These are phyloP conservation scores for Eupithecia tripunctaria DNA, from an alignment of 2,888 invertebrate genomes.

Conservation along the genomic window DNA sequence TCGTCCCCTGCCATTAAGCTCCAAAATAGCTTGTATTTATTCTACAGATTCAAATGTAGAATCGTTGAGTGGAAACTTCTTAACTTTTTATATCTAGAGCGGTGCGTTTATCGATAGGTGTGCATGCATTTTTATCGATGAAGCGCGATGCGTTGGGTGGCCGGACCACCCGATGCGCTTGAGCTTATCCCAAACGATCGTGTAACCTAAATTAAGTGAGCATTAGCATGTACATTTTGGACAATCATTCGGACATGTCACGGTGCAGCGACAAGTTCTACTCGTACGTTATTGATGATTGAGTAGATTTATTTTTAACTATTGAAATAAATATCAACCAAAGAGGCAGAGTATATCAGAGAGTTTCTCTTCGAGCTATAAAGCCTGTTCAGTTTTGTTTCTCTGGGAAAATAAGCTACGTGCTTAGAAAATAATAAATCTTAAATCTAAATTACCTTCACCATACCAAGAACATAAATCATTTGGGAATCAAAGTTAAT, in stretches of 20 bases:
- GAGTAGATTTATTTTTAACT: slow-evolving; percentile 19
- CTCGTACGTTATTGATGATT: slow-evolving; percentile 6
- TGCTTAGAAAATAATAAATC: background rate
- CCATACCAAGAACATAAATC: background rate
- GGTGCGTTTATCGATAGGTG: slow-evolving; percentile 62
- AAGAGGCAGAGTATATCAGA: background rate
- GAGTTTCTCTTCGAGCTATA: background rate
- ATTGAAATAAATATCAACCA: background rate
- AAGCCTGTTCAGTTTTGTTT: background rate
- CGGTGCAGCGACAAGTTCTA: slow-evolving; percentile 43
- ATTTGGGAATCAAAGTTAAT: background rate
- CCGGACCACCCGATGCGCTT: slow-evolving; percentile 68
- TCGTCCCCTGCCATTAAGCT: background rate
- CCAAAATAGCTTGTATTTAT: slow-evolving; percentile 10
- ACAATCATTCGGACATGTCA: slow-evolving; percentile 58
- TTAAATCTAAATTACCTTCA: background rate
- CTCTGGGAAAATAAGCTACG: background rate
- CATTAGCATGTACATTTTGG: slow-evolving; percentile 64
- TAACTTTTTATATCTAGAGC: slow-evolving; percentile 58
- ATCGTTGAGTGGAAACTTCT: slow-evolving; percentile 31
- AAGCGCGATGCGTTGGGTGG: slow-evolving; percentile 57
- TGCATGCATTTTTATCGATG: slow-evolving; percentile 48
- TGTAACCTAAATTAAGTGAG: slow-evolving; percentile 66
- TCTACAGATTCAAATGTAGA: slow-evolving; percentile 8
- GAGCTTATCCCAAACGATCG: slow-evolving; percentile 42